These are phyloP conservation scores for Agonopterix arenella DNA, from an alignment of 2,888 invertebrate genomes.

Conservation along the genomic window DNA sequence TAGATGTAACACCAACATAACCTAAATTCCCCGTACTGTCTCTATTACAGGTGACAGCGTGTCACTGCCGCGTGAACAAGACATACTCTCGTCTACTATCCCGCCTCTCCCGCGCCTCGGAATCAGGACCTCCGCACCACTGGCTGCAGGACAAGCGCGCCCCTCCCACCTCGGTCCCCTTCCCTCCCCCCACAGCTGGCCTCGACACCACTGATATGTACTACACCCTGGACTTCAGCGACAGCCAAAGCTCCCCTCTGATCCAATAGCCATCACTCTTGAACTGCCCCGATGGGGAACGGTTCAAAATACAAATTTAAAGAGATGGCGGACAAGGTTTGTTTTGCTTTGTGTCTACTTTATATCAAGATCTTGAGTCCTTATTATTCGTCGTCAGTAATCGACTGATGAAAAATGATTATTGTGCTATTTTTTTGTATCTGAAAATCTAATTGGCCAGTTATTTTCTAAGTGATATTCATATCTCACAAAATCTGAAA, in stretches of 20 bases:
- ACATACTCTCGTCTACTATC: conserved; percentile 82
- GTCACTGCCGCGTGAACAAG: conserved; percentile 88
- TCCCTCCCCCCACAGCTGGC: conserved; percentile 55
- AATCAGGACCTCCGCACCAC: conserved; percentile 62
- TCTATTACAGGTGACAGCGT: conserved; percentile 80
- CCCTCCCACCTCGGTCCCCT: conserved; percentile 28
- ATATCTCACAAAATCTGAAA: too few species aligned
- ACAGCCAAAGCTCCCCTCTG: conserved; percentile 85
- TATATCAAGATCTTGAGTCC: too few species aligned
- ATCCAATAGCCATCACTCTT: conserved; percentile 80
- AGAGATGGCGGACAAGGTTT: not conserved
- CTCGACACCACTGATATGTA: conserved; percentile 85
- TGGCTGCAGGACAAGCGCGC: conserved; percentile 78
- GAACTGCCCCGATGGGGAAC: conserved; percentile 70
- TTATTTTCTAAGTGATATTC: too few species aligned
- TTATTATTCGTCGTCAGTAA: too few species aligned
- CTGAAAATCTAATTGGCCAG: too few species aligned
- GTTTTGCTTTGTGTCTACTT: not conserved
- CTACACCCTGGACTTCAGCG: conserved; percentile 86
- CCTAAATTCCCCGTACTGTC: too few species aligned
- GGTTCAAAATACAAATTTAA: conserved; percentile 64
- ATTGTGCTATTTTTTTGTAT: too few species aligned
- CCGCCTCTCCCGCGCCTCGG: conserved; percentile 62
- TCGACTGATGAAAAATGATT: too few species aligned
- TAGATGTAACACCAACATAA: too few species aligned